Percentiles rank a stretch among this genome's conserved stretches.
Evolutionary conservation across 35 echinoderm and acorn worm species (phyloP).

Genomic region (Stichopus chloronotus): DNA sequence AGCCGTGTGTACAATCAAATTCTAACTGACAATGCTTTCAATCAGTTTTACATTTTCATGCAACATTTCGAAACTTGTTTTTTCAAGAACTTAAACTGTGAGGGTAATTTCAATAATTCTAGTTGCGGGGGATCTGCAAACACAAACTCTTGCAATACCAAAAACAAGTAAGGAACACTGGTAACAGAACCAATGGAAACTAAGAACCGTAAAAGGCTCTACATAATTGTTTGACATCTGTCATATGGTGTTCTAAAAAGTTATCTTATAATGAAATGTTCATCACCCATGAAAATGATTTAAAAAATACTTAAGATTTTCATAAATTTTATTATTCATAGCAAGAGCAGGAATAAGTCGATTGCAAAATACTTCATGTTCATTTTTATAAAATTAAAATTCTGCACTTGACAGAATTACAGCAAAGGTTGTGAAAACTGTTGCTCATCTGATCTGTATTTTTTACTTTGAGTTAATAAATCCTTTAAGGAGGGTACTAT

Average conservation of each 20-base stretch:
- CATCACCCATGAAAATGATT: background rate
- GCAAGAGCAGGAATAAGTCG: background rate
- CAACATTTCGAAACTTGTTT: too few species aligned
- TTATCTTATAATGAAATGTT: background rate
- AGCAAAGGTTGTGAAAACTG: background rate
- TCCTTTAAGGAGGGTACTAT: too few species aligned
- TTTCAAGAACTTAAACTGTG: background rate
- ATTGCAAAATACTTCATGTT: background rate
- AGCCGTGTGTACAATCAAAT: too few species aligned
- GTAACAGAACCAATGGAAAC: conserved; percentile 8
- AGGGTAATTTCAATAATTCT: background rate
- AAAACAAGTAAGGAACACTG: background rate
- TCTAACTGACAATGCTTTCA: too few species aligned
- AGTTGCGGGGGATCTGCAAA: background rate
- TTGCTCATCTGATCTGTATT: background rate
- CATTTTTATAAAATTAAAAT: background rate
- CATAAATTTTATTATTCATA: background rate
- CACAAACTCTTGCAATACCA: background rate
- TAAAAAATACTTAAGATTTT: background rate
- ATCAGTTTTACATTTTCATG: too few species aligned
- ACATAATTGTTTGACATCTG: background rate
- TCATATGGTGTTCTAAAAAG: background rate
- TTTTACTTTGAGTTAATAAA: background rate
- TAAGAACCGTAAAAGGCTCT: too few species aligned
- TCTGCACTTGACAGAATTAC: background rate